A percentile compares a stretch with the other conserved stretches of the same genome.
These are phyloP conservation scores for Arenaria interpres DNA, from an alignment of 2,113 vertebrate species.

Conservation along the genomic window DNA sequence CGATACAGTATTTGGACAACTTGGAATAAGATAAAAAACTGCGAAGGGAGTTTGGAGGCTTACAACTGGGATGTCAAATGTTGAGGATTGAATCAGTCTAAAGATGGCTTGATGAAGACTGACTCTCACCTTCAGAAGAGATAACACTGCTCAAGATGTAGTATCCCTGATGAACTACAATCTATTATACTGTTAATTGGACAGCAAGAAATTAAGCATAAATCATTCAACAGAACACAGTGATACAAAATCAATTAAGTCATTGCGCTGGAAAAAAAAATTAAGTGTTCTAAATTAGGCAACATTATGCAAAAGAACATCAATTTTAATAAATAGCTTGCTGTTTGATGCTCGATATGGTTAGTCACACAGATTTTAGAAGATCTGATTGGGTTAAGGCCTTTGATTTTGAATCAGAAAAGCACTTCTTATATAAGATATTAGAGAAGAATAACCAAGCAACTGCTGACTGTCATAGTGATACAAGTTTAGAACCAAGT, in stretches of 20 bases:
- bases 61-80: background rate
- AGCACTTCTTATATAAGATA: background rate
- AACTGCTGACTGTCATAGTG: background rate
- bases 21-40: background rate
- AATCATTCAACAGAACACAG: slow-evolving; percentile 28
- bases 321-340: background rate
- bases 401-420: background rate
- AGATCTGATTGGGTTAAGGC: background rate
- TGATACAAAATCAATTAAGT: slow-evolving; percentile 47
- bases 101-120: slow-evolving; percentile 10
- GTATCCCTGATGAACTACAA: background rate
- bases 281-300: background rate
- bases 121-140: slow-evolving; percentile 17
- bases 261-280: background rate
- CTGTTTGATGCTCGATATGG: background rate
- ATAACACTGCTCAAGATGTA: background rate
- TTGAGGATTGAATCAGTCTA: background rate
- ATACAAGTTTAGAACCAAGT: background rate
- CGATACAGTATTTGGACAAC: background rate
- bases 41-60: background rate
- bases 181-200: slow-evolving; percentile 32
- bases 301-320: background rate
- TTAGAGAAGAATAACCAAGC: background rate
- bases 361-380: background rate
- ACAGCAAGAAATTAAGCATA: slow-evolving; percentile 24